Base-by-base conservation (phyloP, 1,140 invertebrate species). In the Drosophila sp. region DNA sequence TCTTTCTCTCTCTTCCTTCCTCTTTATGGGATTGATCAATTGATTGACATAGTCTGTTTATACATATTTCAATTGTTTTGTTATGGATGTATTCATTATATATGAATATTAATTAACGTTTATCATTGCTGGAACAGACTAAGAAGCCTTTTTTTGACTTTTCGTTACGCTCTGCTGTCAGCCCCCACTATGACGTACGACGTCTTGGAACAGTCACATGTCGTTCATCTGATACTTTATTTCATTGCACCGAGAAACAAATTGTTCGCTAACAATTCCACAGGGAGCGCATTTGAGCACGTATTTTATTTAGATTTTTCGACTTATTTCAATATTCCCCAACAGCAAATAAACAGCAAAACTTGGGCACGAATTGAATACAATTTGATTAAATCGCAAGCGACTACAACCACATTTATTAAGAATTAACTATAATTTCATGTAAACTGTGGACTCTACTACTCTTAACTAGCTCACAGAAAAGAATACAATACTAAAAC, bases 61-160 rank as follows among this genome's bases (percentile, higher is more conserved):
- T 70, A 59, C 38, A 61, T 48, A 65, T 58, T 59, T 87, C 54
- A 86, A 86, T 87, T 86, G 82, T 56, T 78, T 82, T 79, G 82
- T 80, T 80, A 34, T 74, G 48, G 13, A 43, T 29, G 5, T 58
- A 16, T 45, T 0, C 45, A 46, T 48, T n/a, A 36, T 13, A 5
- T 45, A 58, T 34, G 11, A 38, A 61, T 36, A 27, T 80, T 80
- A 80, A 75, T 86, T 64, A 75, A 80, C 29, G 56, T 45, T 4
- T 8, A 43, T 13, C 14, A 36, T 18, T 32, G 7, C 14, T 7
- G 27, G 9, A 27, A 36, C 32, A 18, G 32, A 13, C 36, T 38
- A 6, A n/a, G 41, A 71, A 65, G 50, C 61, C 45, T 58, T 46
- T 13, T 38, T 38, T 38, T 1, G 36, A 41, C 13, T 18, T n/a